Evolutionary conservation across 2,888 invertebrate species (phyloP).

Genomic region (Sminthurinus aureus): DNA sequence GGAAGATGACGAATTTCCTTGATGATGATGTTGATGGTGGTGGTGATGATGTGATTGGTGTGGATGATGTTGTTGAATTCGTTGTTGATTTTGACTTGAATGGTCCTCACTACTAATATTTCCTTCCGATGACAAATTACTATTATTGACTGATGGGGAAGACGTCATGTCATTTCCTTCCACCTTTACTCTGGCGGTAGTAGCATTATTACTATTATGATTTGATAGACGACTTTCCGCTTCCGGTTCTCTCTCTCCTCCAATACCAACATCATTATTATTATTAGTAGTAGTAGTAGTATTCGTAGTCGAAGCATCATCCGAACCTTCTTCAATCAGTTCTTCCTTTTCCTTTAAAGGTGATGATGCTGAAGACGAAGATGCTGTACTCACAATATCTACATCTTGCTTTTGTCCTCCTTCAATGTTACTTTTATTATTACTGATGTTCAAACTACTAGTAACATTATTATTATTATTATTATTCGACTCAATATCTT

Average conservation of each 20-base stretch:
- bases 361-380: background rate
- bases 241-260: constrained; percentile 48
- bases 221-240: constrained; percentile 53
- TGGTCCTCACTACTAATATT: constrained; percentile 46
- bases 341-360: constrained; percentile 25
- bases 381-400: background rate
- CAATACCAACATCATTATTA: background rate
- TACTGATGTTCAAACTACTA: background rate
- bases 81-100: background rate
- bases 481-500: constrained; percentile 5
- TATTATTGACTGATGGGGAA: constrained; percentile 32
- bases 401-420: background rate
- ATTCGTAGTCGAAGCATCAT: constrained; percentile 22
- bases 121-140: constrained; percentile 47
- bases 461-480: constrained; percentile 12
- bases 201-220: background rate
- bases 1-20: background rate
- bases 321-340: constrained; percentile 8
- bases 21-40: constrained; percentile 30
- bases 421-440: background rate
- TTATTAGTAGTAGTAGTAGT: background rate
- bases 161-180: constrained; percentile 37
- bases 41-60: constrained; percentile 41
- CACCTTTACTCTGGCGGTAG: constrained; percentile 23
- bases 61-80: constrained; percentile 34